phyloP scores from a whole-genome alignment of 2,113 vertebrate genomes.

The Rhynchopsitta pachyrhyncha region DNA sequence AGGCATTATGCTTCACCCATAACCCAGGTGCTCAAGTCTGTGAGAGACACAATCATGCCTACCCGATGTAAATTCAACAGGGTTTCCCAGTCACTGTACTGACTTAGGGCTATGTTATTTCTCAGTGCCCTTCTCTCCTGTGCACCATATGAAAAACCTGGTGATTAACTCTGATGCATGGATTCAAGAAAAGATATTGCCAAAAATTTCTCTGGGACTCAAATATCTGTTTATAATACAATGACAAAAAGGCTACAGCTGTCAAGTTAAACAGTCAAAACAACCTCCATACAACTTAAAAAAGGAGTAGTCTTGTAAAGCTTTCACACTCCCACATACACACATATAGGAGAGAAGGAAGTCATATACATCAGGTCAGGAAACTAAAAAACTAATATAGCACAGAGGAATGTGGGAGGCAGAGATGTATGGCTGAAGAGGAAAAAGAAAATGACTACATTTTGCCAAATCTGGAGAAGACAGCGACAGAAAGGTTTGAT shows the following conservation, averaged over 20 bases:
- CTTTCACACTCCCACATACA: not conserved
- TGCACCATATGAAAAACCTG: not conserved
- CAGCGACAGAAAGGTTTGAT: not conserved
- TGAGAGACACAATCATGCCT: not conserved
- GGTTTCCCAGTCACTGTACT: not conserved
- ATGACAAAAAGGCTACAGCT: not conserved
- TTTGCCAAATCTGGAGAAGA: not conserved
- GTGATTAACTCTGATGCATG: not conserved
- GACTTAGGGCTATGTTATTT: not conserved
- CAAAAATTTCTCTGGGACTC: not conserved
- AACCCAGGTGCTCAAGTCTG: not conserved
- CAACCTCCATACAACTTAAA: not conserved
- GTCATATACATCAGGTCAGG: not conserved
- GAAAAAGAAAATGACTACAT: not conserved
- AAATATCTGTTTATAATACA: not conserved
- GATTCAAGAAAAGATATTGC: not conserved
- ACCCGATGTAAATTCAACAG: not conserved
- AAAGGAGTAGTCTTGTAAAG: not conserved
- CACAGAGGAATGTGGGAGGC: not conserved
- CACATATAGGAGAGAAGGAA: not conserved
- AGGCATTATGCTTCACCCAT: not conserved
- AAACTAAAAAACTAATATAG: not conserved
- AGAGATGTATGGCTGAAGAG: not conserved
- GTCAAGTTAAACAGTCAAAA: not conserved
- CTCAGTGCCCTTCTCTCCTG: not conserved